Evolutionary conservation across 2,888 invertebrate species (phyloP), one percentile per base, ranked within the genome.

Genomic region (Lochmaea crataegi): DNA sequence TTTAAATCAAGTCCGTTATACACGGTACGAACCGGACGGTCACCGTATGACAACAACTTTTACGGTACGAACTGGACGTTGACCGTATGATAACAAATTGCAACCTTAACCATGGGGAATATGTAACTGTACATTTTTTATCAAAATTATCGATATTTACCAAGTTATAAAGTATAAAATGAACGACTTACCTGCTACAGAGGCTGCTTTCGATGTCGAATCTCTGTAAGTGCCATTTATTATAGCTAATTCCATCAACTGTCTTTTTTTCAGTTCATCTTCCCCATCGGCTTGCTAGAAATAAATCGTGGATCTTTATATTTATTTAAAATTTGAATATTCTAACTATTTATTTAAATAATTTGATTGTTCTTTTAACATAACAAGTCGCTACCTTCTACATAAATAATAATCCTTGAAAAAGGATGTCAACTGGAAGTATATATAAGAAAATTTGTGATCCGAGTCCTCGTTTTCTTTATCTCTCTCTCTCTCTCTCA

Each of bases 161-260:
- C 32, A 7, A 38, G 32, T 38, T 38, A 38, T 38, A 7, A 38
- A 38, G 32, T 9, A 6, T 32, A 32, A 32, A 32, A 32, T 32
- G 7, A 9, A 38, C 9, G 5, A 64, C 6, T 85, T 90, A 94
- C 95, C 95, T 92, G 94, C 92, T 81, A 93, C 93, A 84, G 94
- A 92, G 81, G 93, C 93, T 82, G 94, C 94, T 88, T 96, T 96
- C 82, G 94, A 91, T 86, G 95, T 96, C 75, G 96, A 96, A 88
- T 98, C 98, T 87, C 99, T 93, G 90, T 99, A 99, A 71, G 99
- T 99, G 87, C 99, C 99, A 87, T 99, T 99, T 87, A 99, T 98
- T 85, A 99, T 99, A 85, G 99, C 99, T 87, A 99, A 90, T 89
- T 99, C 99, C 99, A 99, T 99, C 84, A 99, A 91, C 89, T 99